These are phyloP conservation scores for Megaleporinus macrocephalus DNA, from an alignment of 2,113 vertebrate species.

Conservation along the genomic window DNA sequence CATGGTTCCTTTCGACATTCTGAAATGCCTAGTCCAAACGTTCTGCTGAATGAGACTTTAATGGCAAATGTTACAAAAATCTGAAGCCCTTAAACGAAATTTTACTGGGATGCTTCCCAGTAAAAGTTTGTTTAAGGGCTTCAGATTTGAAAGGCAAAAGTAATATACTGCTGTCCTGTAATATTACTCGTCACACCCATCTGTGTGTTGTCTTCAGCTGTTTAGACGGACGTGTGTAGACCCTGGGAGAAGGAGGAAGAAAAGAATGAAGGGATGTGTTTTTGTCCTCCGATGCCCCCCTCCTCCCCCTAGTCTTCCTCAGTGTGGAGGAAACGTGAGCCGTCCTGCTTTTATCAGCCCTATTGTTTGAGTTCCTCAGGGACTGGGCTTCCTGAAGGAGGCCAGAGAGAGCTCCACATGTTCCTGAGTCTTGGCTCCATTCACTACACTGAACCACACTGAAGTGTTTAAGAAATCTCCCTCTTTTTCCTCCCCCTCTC, in stretches of 20 bases:
- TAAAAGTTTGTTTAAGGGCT: no score
- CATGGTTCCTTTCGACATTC: no score
- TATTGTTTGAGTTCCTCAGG: conserved; percentile 58
- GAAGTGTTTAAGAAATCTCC: conserved; percentile 46
- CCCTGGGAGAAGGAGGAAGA: conserved; percentile 28
- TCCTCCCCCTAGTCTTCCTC: conserved; percentile 35
- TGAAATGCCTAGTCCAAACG: no score
- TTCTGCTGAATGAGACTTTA: no score
- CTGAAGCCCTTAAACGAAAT: no score
- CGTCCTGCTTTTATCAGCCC: conserved; percentile 55
- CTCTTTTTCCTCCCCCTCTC: not conserved
- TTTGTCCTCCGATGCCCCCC: conserved; percentile 35
- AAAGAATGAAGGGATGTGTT: conserved; percentile 50
- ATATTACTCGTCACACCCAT: not conserved
- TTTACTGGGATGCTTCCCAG: no score
- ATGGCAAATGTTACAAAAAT: no score
- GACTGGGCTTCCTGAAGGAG: conserved; percentile 55
- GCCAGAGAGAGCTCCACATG: conserved; percentile 38
- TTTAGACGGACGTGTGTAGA: conserved; percentile 24
- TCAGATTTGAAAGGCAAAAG: no score
- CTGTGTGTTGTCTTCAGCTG: conserved; percentile 26
- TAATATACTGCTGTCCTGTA: not conserved
- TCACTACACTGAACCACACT: conserved; percentile 23
- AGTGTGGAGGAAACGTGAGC: conserved; percentile 59
- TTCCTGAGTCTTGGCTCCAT: conserved; percentile 30